Evolutionary conservation across 2,113 vertebrate genomes (phyloP).

Genomic region (Brachyistius frenatus): DNA sequence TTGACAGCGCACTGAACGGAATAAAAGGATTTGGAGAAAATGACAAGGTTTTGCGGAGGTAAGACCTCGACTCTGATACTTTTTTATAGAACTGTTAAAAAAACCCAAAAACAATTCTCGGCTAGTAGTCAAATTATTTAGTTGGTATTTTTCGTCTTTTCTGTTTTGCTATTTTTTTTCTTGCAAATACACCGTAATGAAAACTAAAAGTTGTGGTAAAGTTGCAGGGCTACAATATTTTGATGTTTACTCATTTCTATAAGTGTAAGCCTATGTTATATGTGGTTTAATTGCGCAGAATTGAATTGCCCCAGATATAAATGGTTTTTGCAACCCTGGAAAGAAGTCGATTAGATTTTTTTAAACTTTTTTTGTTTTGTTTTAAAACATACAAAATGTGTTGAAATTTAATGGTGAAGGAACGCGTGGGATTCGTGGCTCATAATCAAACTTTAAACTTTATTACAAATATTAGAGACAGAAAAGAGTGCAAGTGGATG

Average conservation of each 20-base stretch:
- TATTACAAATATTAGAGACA: not conserved
- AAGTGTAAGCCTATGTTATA: not conserved
- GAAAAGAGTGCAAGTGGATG: not conserved
- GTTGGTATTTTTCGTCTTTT: not conserved
- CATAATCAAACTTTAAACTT: not conserved
- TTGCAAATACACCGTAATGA: not conserved
- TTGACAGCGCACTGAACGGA: slow-evolving; percentile 38
- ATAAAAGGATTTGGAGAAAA: slow-evolving; percentile 64
- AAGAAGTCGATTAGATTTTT: too few relatives aligned
- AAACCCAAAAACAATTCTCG: not conserved
- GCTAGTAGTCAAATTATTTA: not conserved
- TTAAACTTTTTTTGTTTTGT: not conserved
- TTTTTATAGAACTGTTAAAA: slow-evolving; percentile 2
- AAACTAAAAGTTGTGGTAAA: not conserved
- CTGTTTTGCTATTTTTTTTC: not conserved
- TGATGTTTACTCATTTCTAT: not conserved
- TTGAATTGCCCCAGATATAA: too few relatives aligned
- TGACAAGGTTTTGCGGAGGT: slow-evolving; percentile 68
- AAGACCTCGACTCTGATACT: slow-evolving; percentile 38
- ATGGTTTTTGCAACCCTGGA: too few relatives aligned
- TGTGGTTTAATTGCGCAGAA: not conserved
- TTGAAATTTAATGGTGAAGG: not conserved
- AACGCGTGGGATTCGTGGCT: not conserved
- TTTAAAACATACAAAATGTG: not conserved
- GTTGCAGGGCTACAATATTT: not conserved